Percentiles rank a stretch among this genome's conserved stretches.
Conservation (phyloP, 2,797 vertebrate species). For the Sebastes umbrosus region DNA sequence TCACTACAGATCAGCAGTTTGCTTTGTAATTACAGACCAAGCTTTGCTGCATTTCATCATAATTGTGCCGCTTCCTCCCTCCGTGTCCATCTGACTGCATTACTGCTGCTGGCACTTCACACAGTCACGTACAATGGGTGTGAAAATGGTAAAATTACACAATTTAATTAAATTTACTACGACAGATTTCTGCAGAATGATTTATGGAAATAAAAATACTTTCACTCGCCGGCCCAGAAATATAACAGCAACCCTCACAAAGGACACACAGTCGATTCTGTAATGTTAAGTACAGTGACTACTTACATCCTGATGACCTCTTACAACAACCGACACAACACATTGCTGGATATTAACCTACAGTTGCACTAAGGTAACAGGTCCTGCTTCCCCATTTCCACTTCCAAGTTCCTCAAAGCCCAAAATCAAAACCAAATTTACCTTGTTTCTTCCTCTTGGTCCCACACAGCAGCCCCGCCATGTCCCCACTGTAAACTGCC, state of each 20-base stretch:
- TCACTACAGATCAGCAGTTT: slow-evolving; percentile 69
- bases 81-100: slow-evolving; percentile 9
- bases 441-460: slow-evolving; percentile 88
- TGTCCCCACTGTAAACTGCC: slow-evolving; percentile 53
- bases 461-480: slow-evolving; percentile 90
- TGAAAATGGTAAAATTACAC: background rate
- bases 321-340: background rate
- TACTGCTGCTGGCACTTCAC: slow-evolving; percentile 18
- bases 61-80: slow-evolving; percentile 69
- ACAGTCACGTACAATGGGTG: background rate
- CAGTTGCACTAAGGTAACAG: slow-evolving; percentile 25
- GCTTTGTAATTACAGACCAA: slow-evolving; percentile 69
- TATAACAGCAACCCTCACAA: background rate
- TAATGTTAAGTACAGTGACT: background rate
- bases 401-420: slow-evolving; percentile 48
- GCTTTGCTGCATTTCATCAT: slow-evolving; percentile 62
- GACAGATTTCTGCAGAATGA: background rate
- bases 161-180: background rate
- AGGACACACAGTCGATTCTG: background rate
- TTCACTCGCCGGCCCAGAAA: background rate
- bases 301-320: background rate
- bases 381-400: slow-evolving; percentile 49
- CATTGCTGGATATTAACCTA: slow-evolving; percentile 2
- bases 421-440: slow-evolving; percentile 47
- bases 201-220: background rate